Percentiles rank a stretch among this genome's conserved stretches.
Conservation (phyloP, 2,113 vertebrate species). For the Felis chaus region DNA sequence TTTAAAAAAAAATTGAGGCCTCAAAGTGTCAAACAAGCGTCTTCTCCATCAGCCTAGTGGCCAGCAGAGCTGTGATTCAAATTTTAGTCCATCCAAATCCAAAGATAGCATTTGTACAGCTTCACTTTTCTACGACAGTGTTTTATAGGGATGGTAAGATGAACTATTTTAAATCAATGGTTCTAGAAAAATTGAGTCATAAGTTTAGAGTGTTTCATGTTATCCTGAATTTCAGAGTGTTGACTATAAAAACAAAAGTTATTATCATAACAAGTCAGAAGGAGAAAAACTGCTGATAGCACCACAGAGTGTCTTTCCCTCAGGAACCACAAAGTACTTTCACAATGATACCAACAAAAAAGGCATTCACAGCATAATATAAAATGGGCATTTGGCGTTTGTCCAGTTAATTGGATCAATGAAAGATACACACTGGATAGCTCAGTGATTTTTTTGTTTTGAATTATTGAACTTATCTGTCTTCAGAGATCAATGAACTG, state of each 20-base stretch:
- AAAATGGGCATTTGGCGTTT: not conserved
- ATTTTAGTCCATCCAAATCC: not conserved
- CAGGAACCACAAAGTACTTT: not conserved
- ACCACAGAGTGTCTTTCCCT: not conserved
- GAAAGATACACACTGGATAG: not conserved
- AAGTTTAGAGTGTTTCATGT: constrained; percentile 34
- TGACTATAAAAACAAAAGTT: constrained; percentile 58
- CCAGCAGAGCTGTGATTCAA: not conserved
- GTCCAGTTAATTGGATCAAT: not conserved
- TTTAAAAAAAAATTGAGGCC: not conserved
- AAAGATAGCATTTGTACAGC: not conserved
- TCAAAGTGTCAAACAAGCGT: not conserved
- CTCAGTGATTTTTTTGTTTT: not conserved
- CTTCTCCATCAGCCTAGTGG: not conserved
- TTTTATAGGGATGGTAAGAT: not conserved
- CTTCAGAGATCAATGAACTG: not conserved
- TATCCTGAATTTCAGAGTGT: constrained; percentile 60
- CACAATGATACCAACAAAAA: not conserved
- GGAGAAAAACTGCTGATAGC: constrained; percentile 50
- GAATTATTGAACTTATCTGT: constrained; percentile 11
- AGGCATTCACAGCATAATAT: not conserved
- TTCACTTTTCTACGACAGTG: constrained; percentile 14
- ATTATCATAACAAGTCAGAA: constrained; percentile 58
- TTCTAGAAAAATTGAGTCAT: constrained; percentile 50
- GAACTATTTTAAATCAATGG: constrained; percentile 47